Evolutionary conservation across 2,888 invertebrate species (phyloP).

Genomic region (Dryomyza anilis): DNA sequence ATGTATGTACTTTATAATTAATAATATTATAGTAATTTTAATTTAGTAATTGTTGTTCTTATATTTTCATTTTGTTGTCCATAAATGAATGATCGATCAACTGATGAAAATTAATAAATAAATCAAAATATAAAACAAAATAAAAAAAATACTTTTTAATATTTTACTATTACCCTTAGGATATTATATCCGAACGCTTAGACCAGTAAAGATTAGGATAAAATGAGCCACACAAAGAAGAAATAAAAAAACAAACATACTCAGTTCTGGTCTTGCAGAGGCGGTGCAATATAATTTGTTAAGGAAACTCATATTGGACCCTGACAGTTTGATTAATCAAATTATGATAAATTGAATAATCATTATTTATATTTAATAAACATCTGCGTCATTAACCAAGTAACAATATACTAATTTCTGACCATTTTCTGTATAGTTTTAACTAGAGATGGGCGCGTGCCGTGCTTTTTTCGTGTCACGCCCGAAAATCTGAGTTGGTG

Average conservation of each 20-base stretch:
- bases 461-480: too few species aligned
- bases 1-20: conserved; percentile 7
- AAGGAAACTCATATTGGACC: too few species aligned
- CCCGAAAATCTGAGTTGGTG: too few species aligned
- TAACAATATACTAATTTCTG: too few species aligned
- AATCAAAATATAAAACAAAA: conserved; percentile 34
- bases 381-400: too few species aligned
- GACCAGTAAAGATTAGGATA: not conserved
- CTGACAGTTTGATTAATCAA: too few species aligned
- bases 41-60: conserved; percentile 41
- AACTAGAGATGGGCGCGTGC: too few species aligned
- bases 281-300: too few species aligned
- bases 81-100: conserved; percentile 29
- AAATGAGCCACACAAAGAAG: not conserved
- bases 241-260: not conserved
- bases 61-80: conserved; percentile 29
- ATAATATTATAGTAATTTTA: conserved; percentile 33
- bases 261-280: too few species aligned
- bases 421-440: too few species aligned
- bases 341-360: too few species aligned
- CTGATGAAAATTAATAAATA: conserved; percentile 35
- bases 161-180: not conserved
- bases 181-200: not conserved
- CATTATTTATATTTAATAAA: too few species aligned
- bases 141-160: not conserved